Percentiles rank a stretch among this genome's conserved stretches.
Conservation (phyloP, 2,888 invertebrate genomes). For the Brachypalpus laphriformis region DNA sequence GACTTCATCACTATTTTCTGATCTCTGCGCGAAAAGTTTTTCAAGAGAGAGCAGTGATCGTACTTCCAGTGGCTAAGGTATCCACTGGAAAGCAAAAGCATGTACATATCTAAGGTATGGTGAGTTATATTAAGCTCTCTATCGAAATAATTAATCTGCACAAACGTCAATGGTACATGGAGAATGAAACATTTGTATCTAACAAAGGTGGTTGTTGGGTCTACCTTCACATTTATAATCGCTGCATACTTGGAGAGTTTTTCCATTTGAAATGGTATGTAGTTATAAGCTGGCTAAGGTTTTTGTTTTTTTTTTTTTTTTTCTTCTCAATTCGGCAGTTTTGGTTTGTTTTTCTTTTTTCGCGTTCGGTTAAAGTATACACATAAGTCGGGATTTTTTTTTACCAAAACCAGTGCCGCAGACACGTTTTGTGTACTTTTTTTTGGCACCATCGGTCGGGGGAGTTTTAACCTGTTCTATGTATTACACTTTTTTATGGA, state of each 20-base stretch:
- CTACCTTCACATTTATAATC: slow-evolving; percentile 25
- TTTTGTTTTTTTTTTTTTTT: no score
- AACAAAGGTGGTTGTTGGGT: slow-evolving; percentile 40
- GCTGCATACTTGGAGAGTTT: slow-evolving; percentile 36
- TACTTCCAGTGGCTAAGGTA: slow-evolving; percentile 33
- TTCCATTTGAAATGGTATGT: slow-evolving; percentile 36
- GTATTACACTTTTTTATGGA: slow-evolving; percentile 1
- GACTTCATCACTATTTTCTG: slow-evolving; percentile 72
- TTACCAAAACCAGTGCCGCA: slow-evolving; percentile 53
- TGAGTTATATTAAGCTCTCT: slow-evolving; percentile 56
- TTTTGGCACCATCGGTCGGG: slow-evolving; percentile 16
- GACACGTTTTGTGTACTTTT: slow-evolving; percentile 26
- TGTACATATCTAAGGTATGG: slow-evolving; percentile 44
- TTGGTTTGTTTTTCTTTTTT: slow-evolving; percentile 1
- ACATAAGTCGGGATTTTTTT: slow-evolving; percentile 4
- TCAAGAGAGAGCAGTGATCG: slow-evolving; percentile 7
- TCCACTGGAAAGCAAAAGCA: slow-evolving; percentile 27
- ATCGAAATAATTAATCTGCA: slow-evolving; percentile 42
- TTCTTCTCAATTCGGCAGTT: slow-evolving; percentile 15
- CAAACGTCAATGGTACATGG: slow-evolving; percentile 10
- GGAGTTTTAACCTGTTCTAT: slow-evolving; percentile 64
- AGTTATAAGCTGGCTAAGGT: slow-evolving; percentile 23
- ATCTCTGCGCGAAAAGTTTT: slow-evolving; percentile 62
- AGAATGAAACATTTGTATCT: slow-evolving; percentile 48
- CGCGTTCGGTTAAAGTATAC: slow-evolving; percentile 14